Conservation (phyloP, 2,888 invertebrate genomes). For the Acleris holmiana region DNA sequence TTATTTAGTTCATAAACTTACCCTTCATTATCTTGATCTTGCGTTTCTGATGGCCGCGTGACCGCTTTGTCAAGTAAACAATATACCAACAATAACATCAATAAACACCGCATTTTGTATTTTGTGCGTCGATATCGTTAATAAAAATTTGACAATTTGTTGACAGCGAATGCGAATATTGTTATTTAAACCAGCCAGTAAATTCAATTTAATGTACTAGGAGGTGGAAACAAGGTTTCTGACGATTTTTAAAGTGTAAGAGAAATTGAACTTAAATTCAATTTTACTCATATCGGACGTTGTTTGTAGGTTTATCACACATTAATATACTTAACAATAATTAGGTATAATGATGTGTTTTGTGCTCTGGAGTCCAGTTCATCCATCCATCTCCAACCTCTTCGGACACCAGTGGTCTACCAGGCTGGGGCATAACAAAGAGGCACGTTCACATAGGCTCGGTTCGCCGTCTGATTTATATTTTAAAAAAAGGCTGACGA, state of each 20-base stretch:
- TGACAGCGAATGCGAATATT: conserved; percentile 47
- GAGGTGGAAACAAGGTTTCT: neutral
- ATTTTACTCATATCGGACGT: too few species aligned
- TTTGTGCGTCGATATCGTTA: conserved; percentile 44
- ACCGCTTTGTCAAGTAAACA: conserved; percentile 37
- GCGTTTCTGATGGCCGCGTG: conserved; percentile 7
- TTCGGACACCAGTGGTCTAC: too few species aligned
- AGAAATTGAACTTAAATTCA: too few species aligned
- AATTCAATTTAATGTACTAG: neutral
- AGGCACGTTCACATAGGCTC: too few species aligned
- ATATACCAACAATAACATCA: conserved; percentile 46
- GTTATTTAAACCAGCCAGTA: conserved; percentile 34
- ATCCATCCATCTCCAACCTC: too few species aligned
- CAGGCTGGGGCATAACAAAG: too few species aligned
- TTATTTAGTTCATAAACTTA: neutral
- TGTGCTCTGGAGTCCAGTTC: too few species aligned
- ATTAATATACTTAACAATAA: too few species aligned
- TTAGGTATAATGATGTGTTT: too few species aligned
- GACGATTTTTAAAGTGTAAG: neutral
- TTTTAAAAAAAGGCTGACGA: too few species aligned
- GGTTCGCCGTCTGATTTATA: too few species aligned
- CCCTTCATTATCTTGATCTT: conserved; percentile 9
- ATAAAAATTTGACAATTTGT: conserved; percentile 49
- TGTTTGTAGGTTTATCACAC: too few species aligned
- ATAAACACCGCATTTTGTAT: conserved; percentile 53